These are phyloP conservation scores for Agrotis exclamationis DNA, from an alignment of 2,888 invertebrate species.

Conservation along the genomic window DNA sequence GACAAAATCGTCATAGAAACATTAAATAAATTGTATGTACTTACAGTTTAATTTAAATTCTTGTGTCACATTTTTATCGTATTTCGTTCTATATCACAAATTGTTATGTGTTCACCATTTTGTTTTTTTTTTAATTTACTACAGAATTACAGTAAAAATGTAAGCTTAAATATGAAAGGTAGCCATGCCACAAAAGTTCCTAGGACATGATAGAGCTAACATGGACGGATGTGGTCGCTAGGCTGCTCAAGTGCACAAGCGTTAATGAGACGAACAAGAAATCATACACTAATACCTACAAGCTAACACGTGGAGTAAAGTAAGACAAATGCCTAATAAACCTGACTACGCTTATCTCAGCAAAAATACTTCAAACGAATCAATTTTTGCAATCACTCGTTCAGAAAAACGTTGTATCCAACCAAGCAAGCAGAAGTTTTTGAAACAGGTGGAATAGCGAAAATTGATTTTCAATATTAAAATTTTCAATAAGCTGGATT, in stretches of 20 bases:
- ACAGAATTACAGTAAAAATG: neutral
- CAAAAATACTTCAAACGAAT: conserved; percentile 44
- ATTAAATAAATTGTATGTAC: conserved; percentile 36
- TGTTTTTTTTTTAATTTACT: neutral
- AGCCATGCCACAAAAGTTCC: conserved; percentile 7
- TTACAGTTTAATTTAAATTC: conserved; percentile 49
- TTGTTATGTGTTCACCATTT: conserved; percentile 11
- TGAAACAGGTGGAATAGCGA: conserved; percentile 9
- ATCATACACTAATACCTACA: conserved; percentile 70
- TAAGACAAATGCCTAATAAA: conserved; percentile 71
- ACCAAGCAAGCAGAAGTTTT: neutral
- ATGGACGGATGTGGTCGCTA: conserved; percentile 11
- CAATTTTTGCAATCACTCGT: conserved; percentile 26
- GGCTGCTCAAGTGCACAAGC: conserved; percentile 25
- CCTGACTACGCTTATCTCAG: conserved; percentile 32
- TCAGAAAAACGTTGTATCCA: conserved; percentile 9
- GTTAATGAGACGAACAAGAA: conserved; percentile 66
- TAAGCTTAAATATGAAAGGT: neutral
- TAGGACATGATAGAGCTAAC: conserved; percentile 23
- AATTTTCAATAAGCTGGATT: conserved; percentile 10
- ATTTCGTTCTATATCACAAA: conserved; percentile 17
- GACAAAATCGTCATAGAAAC: conserved; percentile 26
- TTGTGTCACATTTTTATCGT: conserved; percentile 41
- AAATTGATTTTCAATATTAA: conserved; percentile 11
- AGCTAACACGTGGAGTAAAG: conserved; percentile 72